Evolutionary conservation across 2,797 vertebrate genomes (phyloP).

Genomic region (Okamejei kenojei): DNA sequence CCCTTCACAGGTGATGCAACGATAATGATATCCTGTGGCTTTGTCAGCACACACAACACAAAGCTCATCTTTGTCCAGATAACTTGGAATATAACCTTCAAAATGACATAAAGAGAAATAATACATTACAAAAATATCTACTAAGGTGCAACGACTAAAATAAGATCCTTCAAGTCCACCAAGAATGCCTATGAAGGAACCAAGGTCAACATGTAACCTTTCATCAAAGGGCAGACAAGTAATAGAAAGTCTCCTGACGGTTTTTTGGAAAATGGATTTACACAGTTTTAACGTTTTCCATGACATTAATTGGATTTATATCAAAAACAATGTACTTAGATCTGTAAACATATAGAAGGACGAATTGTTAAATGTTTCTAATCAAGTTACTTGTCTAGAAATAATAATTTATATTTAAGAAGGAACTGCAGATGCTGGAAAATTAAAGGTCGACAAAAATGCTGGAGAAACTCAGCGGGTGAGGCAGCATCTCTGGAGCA

Average conservation of each 20-base stretch:
- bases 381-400: background rate
- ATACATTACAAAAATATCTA: background rate
- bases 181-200: background rate
- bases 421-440: too few species aligned
- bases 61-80: slow-evolving; percentile 96
- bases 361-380: background rate
- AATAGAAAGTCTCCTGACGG: background rate
- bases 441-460: too few species aligned
- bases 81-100: slow-evolving; percentile 95
- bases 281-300: background rate
- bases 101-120: slow-evolving; percentile 40
- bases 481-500: too few species aligned
- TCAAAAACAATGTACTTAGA: background rate
- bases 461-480: too few species aligned
- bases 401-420: background rate
- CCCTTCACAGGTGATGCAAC: slow-evolving; percentile 96
- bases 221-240: background rate
- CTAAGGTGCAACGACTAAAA: background rate
- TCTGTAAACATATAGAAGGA: background rate
- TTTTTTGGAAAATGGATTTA: background rate
- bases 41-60: slow-evolving; percentile 97
- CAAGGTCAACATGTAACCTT: background rate
- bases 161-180: background rate
- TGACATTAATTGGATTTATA: background rate
- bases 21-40: slow-evolving; percentile 96